phyloP scores from a whole-genome alignment of 2,113 vertebrate genomes.

The Cheilinus undulatus region DNA sequence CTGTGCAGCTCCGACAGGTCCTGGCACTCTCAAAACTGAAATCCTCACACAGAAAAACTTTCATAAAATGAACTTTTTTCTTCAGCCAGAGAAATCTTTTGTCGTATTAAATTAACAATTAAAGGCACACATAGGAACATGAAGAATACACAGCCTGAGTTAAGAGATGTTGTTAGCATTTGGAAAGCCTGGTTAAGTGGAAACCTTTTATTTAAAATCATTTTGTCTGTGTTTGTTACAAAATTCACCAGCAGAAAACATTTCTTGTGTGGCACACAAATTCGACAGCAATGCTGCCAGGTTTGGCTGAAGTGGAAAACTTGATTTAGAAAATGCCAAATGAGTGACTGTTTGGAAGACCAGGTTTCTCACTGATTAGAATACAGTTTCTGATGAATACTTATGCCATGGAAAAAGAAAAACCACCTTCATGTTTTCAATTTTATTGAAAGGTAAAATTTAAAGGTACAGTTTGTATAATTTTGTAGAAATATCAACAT shows the following conservation, averaged over 20 bases:
- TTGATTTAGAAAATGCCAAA: slow-evolving; percentile 10
- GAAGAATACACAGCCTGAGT: not conserved
- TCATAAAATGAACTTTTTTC: not conserved
- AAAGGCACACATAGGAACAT: not conserved
- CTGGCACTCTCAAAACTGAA: not conserved
- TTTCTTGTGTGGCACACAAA: slow-evolving; percentile 9
- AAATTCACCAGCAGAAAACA: slow-evolving; percentile 18
- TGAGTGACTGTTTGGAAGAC: slow-evolving; percentile 35
- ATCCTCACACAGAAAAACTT: slow-evolving; percentile 14
- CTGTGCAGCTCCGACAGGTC: slow-evolving; percentile 5
- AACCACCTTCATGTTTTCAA: slow-evolving; percentile 21
- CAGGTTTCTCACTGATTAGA: slow-evolving; percentile 39
- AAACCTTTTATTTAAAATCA: slow-evolving; percentile 19
- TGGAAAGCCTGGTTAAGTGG: slow-evolving; percentile 10
- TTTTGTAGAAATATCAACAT: too few relatives aligned
- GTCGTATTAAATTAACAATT: slow-evolving; percentile 7
- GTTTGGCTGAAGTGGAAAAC: slow-evolving; percentile 13
- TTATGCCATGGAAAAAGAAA: slow-evolving; percentile 16
- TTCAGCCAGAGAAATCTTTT: not conserved
- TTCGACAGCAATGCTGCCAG: not conserved
- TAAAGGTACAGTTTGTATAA: too few relatives aligned
- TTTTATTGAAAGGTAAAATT: too few relatives aligned
- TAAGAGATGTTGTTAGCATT: not conserved
- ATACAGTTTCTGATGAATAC: slow-evolving; percentile 38
- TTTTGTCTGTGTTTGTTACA: slow-evolving; percentile 23